A percentile compares a stretch with the other conserved stretches of the same genome.
Conservation (phyloP, 2,888 invertebrate genomes). For the Aphrophora alni region DNA sequence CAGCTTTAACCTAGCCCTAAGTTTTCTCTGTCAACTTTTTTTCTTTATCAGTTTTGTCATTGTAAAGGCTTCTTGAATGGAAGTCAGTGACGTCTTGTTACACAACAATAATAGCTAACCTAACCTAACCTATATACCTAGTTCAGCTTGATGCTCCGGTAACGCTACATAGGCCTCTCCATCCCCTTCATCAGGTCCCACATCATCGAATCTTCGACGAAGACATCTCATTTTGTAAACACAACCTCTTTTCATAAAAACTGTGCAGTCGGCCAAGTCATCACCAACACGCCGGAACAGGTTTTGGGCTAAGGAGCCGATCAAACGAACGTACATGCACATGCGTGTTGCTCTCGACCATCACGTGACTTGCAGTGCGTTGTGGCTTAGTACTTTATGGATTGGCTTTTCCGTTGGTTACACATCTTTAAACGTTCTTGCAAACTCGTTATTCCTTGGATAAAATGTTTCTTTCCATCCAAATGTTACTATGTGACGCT, state of each 20-base stretch:
- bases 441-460: neutral
- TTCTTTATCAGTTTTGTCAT: no score
- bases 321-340: constrained; percentile 49
- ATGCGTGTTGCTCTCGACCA: constrained; percentile 30
- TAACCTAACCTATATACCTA: no score
- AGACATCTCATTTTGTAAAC: constrained; percentile 38
- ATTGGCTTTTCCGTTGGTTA: neutral
- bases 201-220: constrained; percentile 40
- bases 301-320: constrained; percentile 48
- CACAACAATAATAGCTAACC: no score
- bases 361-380: neutral
- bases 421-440: neutral
- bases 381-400: neutral
- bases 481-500: neutral
- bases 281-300: constrained; percentile 47
- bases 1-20: no score
- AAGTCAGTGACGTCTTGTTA: no score
- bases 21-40: no score
- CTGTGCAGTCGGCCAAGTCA: constrained; percentile 48
- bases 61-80: no score
- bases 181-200: constrained; percentile 31
- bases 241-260: constrained; percentile 27
- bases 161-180: constrained; percentile 1
- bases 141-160: constrained; percentile 31
- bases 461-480: neutral